Evolutionary conservation across 2,888 invertebrate species (phyloP), one percentile per base, ranked within the genome.

Genomic region (Diarsia dahlii): DNA sequence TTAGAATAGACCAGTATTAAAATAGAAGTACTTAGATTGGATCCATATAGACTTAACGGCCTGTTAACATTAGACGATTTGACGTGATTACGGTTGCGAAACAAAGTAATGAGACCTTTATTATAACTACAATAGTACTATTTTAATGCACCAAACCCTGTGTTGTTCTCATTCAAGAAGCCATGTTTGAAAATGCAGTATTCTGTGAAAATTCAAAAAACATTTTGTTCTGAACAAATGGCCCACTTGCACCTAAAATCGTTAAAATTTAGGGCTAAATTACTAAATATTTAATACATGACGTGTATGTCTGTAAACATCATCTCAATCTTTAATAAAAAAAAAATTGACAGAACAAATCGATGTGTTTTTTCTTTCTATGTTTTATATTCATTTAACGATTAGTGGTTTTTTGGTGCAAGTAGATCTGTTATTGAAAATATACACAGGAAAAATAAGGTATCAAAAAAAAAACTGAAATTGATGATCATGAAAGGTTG

Each of bases 1-100:
- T 60, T 82, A 86, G 76, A 76, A 68, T 88, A 86, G 71, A 83
- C 80, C 79, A 85, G 65, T 81, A 76, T 58, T 75, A 78, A 71
- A 68, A 78, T 84, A 84, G 50, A 80, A 71, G 72, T 81, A 72
- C 18, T 34, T 72, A 82, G 80, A 58, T 64, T 50, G 45, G 70
- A 81, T 66, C 71, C 45, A 71, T 77, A 58, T 85, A 85, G 76
- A 78, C 23, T 63, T 77, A 77, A 64, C 23, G 18, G 13, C 48
- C 58, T 68, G 18, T 54, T 81, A 34, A 54, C 12, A 68, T 50
- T 58, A 65, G 12, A 18, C 28, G 52, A 58, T 62, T 34, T 34
- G 5, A 52, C 20, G 50, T 1, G 12, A 64, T 66, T 46, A 1
- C n/a, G 0, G 9, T 45, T 60, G 12, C n/a, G 23, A 67, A 18